Evolutionary conservation across 1,140 invertebrate genomes (phyloP).

Genomic region (Harpegnathos saltator): DNA sequence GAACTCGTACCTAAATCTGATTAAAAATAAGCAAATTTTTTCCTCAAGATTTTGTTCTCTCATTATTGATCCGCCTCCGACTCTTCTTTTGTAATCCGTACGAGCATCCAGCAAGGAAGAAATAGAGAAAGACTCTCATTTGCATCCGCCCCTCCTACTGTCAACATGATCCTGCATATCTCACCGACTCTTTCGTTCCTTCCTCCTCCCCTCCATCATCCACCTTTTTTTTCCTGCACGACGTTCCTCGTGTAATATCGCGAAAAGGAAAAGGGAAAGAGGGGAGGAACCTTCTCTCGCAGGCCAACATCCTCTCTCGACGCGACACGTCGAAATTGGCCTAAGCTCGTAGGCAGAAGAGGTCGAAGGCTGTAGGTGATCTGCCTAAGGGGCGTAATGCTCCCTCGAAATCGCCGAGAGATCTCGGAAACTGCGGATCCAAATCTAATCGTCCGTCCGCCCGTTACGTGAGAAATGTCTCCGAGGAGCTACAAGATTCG

Average conservation of each 20-base stretch:
- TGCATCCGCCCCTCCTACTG: conserved; percentile 47
- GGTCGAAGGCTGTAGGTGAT: conserved; percentile 25
- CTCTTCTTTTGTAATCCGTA: conserved; percentile 16
- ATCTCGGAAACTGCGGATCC: conserved; percentile 62
- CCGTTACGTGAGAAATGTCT: conserved; percentile 63
- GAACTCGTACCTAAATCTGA: background rate
- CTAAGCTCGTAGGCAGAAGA: conserved; percentile 32
- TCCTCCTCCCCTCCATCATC: background rate
- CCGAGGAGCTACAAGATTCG: conserved; percentile 35
- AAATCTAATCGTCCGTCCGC: conserved; percentile 64
- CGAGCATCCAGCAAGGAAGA: background rate
- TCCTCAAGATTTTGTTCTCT: conserved; percentile 3
- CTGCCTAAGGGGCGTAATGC: conserved; percentile 19
- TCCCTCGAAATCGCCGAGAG: conserved; percentile 1
- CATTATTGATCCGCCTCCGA: conserved; percentile 59
- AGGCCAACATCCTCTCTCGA: background rate
- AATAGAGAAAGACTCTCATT: conserved; percentile 43
- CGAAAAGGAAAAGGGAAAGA: background rate
- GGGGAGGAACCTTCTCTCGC: background rate
- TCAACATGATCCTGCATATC: conserved; percentile 42
- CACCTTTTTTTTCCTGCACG: background rate
- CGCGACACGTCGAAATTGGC: conserved; percentile 53
- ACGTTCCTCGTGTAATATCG: background rate
- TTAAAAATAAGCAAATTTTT: conserved; percentile 66
- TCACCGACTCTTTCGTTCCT: background rate